Evolutionary conservation across 2,888 invertebrate genomes (phyloP).

Genomic region (Andrena chrysosceles): DNA sequence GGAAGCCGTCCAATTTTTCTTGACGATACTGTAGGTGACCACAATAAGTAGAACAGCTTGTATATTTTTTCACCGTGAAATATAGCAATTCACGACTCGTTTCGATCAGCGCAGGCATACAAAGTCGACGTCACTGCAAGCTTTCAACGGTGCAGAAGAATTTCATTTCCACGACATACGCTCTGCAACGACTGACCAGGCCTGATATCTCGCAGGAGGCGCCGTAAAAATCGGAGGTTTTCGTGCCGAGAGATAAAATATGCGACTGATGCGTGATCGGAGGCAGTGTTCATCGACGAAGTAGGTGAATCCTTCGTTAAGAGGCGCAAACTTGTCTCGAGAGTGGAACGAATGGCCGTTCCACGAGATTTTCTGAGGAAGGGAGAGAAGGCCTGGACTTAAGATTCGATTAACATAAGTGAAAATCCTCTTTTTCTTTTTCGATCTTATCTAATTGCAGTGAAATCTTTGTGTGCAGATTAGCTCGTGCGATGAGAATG

Average conservation of each 20-base stretch:
- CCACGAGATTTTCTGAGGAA: conserved; percentile 48
- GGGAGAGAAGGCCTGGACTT: conserved; percentile 22
- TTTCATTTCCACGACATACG: background rate
- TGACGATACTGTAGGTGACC: too few species aligned
- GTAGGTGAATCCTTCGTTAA: conserved; percentile 61
- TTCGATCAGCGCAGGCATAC: too few species aligned
- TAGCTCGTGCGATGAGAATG: background rate
- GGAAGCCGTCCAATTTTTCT: too few species aligned
- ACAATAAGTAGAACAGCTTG: too few species aligned
- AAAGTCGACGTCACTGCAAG: too few species aligned
- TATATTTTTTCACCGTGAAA: too few species aligned
- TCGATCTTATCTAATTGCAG: conserved; percentile 50
- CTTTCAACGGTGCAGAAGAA: background rate
- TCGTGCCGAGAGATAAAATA: background rate
- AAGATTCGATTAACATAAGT: conserved; percentile 70
- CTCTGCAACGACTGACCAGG: background rate
- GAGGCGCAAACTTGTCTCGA: conserved; percentile 49
- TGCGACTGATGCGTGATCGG: conserved; percentile 20
- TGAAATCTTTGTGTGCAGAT: conserved; percentile 44
- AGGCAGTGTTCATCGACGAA: conserved; percentile 46
- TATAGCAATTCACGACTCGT: too few species aligned
- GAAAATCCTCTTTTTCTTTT: conserved; percentile 60
- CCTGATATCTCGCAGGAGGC: background rate
- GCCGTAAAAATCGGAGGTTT: background rate
- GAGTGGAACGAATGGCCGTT: conserved; percentile 58